These are phyloP conservation scores for Apodemus sylvaticus DNA, from an alignment of 2,113 vertebrate species.

Conservation along the genomic window DNA sequence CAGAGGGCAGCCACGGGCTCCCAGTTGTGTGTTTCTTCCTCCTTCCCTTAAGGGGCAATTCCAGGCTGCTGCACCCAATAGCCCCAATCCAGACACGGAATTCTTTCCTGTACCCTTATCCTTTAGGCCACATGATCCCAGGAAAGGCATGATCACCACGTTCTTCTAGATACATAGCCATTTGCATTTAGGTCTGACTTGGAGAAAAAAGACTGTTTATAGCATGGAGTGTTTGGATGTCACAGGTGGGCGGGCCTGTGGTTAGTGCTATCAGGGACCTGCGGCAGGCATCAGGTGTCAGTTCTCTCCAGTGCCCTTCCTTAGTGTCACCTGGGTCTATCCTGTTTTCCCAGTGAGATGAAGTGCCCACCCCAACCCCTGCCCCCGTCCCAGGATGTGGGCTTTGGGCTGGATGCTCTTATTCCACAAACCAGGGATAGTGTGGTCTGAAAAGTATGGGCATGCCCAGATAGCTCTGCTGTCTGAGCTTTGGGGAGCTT, in stretches of 20 bases:
- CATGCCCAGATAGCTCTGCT: background rate
- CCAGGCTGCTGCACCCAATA: background rate
- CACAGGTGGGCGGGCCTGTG: background rate
- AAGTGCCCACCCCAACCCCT: too few species aligned
- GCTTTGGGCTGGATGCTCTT: background rate
- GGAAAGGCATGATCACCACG: background rate
- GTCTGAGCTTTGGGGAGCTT: background rate
- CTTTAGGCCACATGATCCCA: background rate
- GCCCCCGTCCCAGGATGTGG: fast-evolving
- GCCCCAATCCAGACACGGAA: background rate
- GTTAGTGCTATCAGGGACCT: fast-evolving
- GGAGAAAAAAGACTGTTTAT: background rate
- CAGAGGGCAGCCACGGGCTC: slow-evolving; percentile 3
- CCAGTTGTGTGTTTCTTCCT: background rate
- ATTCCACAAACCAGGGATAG: background rate
- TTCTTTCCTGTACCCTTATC: background rate
- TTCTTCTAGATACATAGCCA: background rate
- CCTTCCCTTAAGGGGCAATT: background rate
- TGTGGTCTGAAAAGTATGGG: background rate
- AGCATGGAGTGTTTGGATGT: background rate
- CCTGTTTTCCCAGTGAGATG: background rate
- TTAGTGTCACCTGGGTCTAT: background rate
- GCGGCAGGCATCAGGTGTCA: background rate
- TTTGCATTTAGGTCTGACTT: background rate
- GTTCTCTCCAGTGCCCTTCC: background rate